These are phyloP conservation scores for Aplysina aerophoba DNA, from an alignment of 37 sponge, comb jelly and placozoan species.

Conservation along the genomic window DNA sequence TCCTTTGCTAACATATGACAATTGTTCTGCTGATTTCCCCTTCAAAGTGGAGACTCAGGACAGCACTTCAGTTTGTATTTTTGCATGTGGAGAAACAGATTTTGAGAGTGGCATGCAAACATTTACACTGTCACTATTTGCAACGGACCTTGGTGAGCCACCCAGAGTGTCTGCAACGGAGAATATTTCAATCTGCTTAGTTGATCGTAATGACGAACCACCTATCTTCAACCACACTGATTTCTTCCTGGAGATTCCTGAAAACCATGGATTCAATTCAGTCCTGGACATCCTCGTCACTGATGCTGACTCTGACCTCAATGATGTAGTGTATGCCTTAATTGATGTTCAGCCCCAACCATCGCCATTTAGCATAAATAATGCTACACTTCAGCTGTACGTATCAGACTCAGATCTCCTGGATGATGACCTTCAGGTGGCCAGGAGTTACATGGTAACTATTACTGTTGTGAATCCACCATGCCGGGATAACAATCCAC, in stretches of 20 bases:
- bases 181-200: background rate
- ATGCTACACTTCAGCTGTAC: background rate
- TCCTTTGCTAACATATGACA: background rate
- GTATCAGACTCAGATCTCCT: conserved; percentile 15
- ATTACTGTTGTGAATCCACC: conserved; percentile 16
- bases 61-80: conserved; percentile 56
- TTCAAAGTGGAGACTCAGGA: conserved; percentile 44
- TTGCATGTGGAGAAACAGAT: conserved; percentile 51
- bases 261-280: conserved; percentile 36
- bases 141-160: conserved; percentile 56
- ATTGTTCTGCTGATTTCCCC: conserved; percentile 41
- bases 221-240: conserved; percentile 37
- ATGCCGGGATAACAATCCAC: background rate
- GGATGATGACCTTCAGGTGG: background rate
- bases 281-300: conserved; percentile 26
- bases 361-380: conserved; percentile 18
- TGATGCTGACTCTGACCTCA: conserved; percentile 62
- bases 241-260: conserved; percentile 29
- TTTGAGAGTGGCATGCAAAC: conserved; percentile 35
- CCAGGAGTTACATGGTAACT: background rate
- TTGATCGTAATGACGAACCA: conserved; percentile 70
- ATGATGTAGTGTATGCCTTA: conserved; percentile 31
- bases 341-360: conserved; percentile 29
- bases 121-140: conserved; percentile 53
- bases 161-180: background rate